Base-by-base conservation (phyloP, 2,113 vertebrate species). In the Andinoacara biseriatus region DNA sequence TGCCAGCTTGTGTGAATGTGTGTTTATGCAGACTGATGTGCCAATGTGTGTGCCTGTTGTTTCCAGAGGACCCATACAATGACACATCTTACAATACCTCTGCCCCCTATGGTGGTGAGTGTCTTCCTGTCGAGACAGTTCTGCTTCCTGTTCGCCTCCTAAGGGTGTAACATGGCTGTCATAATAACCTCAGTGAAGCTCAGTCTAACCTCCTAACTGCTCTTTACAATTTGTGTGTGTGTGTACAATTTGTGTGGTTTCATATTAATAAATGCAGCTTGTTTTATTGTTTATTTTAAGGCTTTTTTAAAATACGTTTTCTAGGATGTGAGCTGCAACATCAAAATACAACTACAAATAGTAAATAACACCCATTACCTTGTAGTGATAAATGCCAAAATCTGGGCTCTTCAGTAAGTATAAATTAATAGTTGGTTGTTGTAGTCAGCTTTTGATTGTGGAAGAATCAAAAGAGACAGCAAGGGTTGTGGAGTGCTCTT, bases 71-170 rank as follows among this genome's bases (percentile, higher is more conserved):
- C 87, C 96, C 94, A 92, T 96, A 96, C 97, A 99, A 99, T 92
- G 97, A 98, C 60, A 94, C 95, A 78, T 96, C 96, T 96, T 87
- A 96, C 96, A 97, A 97, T 96, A 90, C 95, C 96, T 96, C 97
- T 96, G 97, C 93, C 94, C 95, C 95, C 90, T 97, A 96, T 80
- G 95, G 96, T 96, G 98, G 98, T 99, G 97, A 99, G 98, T 98
- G 74, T 85, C 92, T 94, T 93, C 81, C 52, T 81, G 43, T 86
- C 43, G 20, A 74, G 89, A 87, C 33, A 63, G 77, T 58, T 58
- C n/a, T 4, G 15, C 79, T 29, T 81, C 49, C 83, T 87, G 86
- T 80, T 69, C 33, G 49, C 18, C 54, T 59, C 40, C 2, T 13
- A 35, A 63, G 65, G n/a, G 83, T 86, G 94, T 97, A 96, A 97